Evolutionary conservation across 2,888 invertebrate genomes (phyloP).

Genomic region (Plemyria rubiginata): DNA sequence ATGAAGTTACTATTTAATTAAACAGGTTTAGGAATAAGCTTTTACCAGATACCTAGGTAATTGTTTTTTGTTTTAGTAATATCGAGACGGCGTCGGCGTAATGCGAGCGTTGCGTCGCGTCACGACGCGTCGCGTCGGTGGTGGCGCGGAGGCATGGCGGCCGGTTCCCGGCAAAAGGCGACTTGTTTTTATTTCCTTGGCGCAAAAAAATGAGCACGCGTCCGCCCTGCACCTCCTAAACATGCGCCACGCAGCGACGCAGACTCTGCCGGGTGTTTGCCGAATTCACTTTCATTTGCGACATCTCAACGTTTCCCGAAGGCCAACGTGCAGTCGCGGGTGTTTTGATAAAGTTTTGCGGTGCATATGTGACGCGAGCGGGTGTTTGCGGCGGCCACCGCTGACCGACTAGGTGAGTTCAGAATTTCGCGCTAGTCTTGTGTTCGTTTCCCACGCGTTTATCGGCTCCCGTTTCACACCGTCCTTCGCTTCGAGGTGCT

Average conservation of each 20-base stretch:
- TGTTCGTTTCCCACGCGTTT: constrained; percentile 71
- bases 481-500: constrained; percentile 71
- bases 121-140: constrained; percentile 28
- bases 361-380: constrained; percentile 67
- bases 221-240: constrained; percentile 85
- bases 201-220: constrained; percentile 80
- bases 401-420: constrained; percentile 80
- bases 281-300: constrained; percentile 85
- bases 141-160: constrained; percentile 49
- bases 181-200: constrained; percentile 84
- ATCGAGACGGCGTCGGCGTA: too few species aligned
- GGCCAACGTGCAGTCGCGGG: constrained; percentile 77
- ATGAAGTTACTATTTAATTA: background rate
- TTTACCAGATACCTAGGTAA: too few species aligned
- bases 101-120: too few species aligned
- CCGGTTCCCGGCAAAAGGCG: constrained; percentile 78
- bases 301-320: constrained; percentile 82
- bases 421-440: constrained; percentile 72
- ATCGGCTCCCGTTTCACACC: constrained; percentile 72
- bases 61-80: too few species aligned
- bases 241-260: constrained; percentile 86
- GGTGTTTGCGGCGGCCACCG: constrained; percentile 74
- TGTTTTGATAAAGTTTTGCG: constrained; percentile 47
- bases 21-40: too few species aligned
- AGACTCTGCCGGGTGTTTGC: constrained; percentile 80